Conservation (phyloP, 2,888 invertebrate genomes). For the Acleris literana region DNA sequence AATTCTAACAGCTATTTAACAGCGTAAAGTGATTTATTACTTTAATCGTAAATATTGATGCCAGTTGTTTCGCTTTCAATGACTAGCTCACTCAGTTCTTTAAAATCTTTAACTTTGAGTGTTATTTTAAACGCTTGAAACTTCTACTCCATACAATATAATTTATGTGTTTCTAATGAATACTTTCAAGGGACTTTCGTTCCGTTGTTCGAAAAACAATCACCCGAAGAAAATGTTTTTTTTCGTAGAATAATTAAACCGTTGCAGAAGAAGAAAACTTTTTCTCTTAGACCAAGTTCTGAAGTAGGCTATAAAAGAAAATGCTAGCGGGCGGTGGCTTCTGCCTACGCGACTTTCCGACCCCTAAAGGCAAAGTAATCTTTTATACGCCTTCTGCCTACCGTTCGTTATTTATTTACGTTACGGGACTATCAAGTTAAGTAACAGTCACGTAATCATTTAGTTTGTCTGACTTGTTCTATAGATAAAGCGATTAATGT, state of each 20-base stretch:
- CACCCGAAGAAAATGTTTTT: not conserved
- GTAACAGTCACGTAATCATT: constrained; percentile 34
- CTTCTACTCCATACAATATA: not conserved
- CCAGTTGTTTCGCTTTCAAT: not conserved
- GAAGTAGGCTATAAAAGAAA: constrained; percentile 17
- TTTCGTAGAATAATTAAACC: not conserved
- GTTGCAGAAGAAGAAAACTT: constrained; percentile 13
- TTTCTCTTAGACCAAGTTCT: constrained; percentile 16
- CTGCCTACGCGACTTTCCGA: not conserved
- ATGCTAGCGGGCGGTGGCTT: constrained; percentile 2
- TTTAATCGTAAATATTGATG: constrained; percentile 17
- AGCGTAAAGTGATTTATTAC: constrained; percentile 18
- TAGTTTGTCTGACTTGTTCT: constrained; percentile 26
- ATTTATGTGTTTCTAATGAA: not conserved
- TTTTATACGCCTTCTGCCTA: constrained; percentile 7
- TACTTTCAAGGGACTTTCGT: not conserved
- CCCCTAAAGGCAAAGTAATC: constrained; percentile 25
- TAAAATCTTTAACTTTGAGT: constrained; percentile 1
- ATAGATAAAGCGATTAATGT: constrained; percentile 26
- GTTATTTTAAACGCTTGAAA: not conserved
- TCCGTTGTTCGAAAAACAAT: not conserved
- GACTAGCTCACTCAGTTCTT: not conserved
- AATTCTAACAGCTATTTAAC: constrained; percentile 21
- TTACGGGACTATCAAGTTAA: constrained; percentile 28
- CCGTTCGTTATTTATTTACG: constrained; percentile 33